Conservation (phyloP, 2,797 vertebrate species). For the Valencia hispanica region DNA sequence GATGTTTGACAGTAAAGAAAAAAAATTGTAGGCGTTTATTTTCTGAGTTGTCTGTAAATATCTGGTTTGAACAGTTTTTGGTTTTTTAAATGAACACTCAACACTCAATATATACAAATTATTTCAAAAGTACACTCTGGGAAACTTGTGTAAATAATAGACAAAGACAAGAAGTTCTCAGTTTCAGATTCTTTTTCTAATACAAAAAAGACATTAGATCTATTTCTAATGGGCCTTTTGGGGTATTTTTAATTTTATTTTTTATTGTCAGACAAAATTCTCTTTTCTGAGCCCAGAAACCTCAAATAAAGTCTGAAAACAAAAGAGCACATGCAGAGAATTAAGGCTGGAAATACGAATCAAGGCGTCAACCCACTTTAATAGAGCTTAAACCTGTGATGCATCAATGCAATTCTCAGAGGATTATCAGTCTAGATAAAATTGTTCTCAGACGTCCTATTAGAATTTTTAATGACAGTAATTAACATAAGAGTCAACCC, state of each 20-base stretch:
- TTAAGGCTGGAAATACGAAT: conserved; percentile 4
- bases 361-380: neutral
- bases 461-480: neutral
- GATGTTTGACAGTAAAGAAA: too few species aligned
- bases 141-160: neutral
- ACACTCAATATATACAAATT: neutral
- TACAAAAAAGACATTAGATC: neutral
- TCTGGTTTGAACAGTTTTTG: too few species aligned
- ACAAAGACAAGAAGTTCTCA: neutral
- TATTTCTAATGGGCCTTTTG: neutral
- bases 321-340: conserved; percentile 3
- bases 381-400: neutral
- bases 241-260: neutral
- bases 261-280: conserved; percentile 27
- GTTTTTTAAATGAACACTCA: neutral
- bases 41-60: too few species aligned
- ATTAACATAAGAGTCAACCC: neutral
- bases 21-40: too few species aligned
- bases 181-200: neutral
- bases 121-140: neutral
- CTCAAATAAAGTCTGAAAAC: conserved; percentile 3
- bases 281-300: conserved; percentile 26
- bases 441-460: neutral
- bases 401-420: neutral
- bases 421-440: neutral